These are phyloP conservation scores for Nannoperca obscura DNA, from an alignment of 2,797 vertebrate genomes.

Conservation along the genomic window DNA sequence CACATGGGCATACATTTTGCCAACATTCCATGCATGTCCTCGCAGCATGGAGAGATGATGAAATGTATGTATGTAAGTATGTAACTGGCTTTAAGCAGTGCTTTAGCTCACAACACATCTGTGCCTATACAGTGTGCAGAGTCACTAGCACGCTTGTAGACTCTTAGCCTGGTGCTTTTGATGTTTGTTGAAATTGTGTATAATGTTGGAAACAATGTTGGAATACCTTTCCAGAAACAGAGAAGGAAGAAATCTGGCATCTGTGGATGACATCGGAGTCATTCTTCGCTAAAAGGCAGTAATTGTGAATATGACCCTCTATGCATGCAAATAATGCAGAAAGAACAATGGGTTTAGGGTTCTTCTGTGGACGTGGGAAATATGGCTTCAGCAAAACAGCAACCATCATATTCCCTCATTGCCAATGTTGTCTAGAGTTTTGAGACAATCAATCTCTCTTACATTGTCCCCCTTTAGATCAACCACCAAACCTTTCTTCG, in stretches of 20 bases:
- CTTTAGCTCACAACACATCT: not conserved
- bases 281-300: not conserved
- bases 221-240: not conserved
- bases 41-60: not conserved
- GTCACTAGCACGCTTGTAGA: not conserved
- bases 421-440: not conserved
- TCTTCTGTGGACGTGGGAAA: not conserved
- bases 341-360: not conserved
- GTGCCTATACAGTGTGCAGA: not conserved
- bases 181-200: not conserved
- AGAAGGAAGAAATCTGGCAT: not conserved
- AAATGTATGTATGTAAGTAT: not conserved
- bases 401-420: not conserved
- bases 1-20: too few relatives aligned
- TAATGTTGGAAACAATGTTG: not conserved
- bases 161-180: not conserved
- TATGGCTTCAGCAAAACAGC: not conserved
- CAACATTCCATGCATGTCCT: not conserved
- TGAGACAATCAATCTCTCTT: slow-evolving; percentile 2
- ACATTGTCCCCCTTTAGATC: not conserved
- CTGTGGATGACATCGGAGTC: not conserved
- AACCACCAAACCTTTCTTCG: not conserved
- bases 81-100: not conserved
- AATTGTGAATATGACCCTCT: not conserved
- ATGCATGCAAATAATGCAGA: not conserved